These are phyloP conservation scores for Entelurus aequoreus DNA, from an alignment of 2,113 vertebrate genomes.

Conservation along the genomic window DNA sequence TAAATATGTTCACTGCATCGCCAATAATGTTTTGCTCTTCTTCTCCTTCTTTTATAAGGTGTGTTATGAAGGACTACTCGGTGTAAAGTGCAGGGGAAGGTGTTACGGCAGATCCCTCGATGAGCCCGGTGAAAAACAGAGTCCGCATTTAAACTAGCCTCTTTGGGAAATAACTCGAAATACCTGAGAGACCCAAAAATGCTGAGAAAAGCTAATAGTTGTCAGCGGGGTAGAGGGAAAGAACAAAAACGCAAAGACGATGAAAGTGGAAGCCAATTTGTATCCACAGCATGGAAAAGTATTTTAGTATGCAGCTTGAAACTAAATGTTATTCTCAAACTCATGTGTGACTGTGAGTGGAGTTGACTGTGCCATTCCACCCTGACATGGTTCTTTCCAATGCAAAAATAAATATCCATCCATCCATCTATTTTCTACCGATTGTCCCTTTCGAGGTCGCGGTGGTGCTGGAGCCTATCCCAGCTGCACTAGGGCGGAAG, in stretches of 20 bases:
- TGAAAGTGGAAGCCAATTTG: constrained; percentile 47
- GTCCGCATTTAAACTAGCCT: constrained; percentile 24
- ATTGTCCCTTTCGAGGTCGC: too few relatives aligned
- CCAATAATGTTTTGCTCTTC: constrained; percentile 5
- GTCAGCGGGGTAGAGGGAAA: constrained; percentile 3
- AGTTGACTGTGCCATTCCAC: constrained; percentile 72
- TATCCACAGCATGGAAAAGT: constrained; percentile 42
- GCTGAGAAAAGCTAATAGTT: constrained; percentile 27
- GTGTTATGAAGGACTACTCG: neutral
- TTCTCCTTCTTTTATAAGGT: neutral
- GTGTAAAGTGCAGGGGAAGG: constrained; percentile 22
- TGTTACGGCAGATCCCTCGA: constrained; percentile 18
- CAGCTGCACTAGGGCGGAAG: too few relatives aligned
- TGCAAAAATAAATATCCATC: constrained; percentile 64
- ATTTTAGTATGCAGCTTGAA: constrained; percentile 53
- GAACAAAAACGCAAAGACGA: constrained; percentile 39
- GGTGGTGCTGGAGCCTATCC: too few relatives aligned
- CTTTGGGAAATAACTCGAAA: constrained; percentile 13
- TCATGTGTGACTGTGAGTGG: constrained; percentile 56
- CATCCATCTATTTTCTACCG: too few relatives aligned
- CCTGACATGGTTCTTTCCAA: constrained; percentile 73
- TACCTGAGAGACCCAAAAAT: constrained; percentile 24
- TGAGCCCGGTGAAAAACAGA: constrained; percentile 8
- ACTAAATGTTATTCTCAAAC: constrained; percentile 33
- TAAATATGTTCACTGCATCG: constrained; percentile 24